Evolutionary conservation across 2,888 invertebrate species (phyloP), one percentile per base, ranked within the genome.

Genomic region (Spilarctia lutea): DNA sequence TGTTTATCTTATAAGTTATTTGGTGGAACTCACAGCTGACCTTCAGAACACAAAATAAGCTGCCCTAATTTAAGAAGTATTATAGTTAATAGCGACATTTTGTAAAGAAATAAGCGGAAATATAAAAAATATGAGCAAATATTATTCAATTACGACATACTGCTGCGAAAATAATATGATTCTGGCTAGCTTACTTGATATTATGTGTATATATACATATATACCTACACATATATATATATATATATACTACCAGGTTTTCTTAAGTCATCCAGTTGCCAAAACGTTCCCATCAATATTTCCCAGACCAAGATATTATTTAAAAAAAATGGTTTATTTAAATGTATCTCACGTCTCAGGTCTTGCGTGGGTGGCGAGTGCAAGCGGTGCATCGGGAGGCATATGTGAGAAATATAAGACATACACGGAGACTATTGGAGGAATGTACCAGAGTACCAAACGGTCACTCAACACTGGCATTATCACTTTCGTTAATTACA

Each of bases 401-500:
- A 99, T 99, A 86, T 99, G 99, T 94, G 99, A 99, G 95, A 98
- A 98, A 92, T 99, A 98, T 96, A 99, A 99, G 95, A 98, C 98
- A 1, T 99, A 99, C 96, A 99, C 99, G 13, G 99, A 99, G 94
- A 99, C 99, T 0, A 98, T 99, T 74, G 98, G 98, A 66, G 99
- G 99, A 74, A 98, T 98, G 96, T 98, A 98, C 92, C 99, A 99
- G 91, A 98, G 98, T 84, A 99, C 98, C 16, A 98, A 98, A 92
- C 97, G 99, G 79, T 99, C 99, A 20, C 96, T 99, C 65, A 99
- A 99, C 96, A 99, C 99, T 0, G 99, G 99, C 76, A 99, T 99
- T 90, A 99, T 99, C 80, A 99, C 99, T 1, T 99, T 99, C 92
- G 99, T 99, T 80, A 99, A 99, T 96, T 99, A 99, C 96, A 99